Evolutionary conservation across 2,113 vertebrate species (phyloP).

Genomic region (Elachura formosa): DNA sequence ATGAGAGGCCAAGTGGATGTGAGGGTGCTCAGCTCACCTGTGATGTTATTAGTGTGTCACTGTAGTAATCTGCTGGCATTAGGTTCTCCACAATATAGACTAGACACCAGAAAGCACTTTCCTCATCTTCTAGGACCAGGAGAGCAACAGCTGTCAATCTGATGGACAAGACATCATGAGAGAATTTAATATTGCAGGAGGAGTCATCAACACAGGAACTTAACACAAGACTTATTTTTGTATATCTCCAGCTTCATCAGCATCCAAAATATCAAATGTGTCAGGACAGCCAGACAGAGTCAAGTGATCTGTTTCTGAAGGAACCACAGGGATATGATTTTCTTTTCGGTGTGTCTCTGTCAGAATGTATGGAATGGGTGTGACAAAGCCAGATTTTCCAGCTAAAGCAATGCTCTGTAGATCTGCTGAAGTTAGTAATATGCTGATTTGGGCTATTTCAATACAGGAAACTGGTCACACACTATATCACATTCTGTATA

Average conservation of each 20-base stretch:
- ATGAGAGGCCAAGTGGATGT: not conserved
- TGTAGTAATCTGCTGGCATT: conserved; percentile 92
- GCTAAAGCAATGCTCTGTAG: not conserved
- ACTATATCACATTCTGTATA: not conserved
- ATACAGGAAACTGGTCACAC: not conserved
- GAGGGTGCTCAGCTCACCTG: conserved; percentile 75
- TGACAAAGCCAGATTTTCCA: not conserved
- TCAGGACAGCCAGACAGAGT: not conserved
- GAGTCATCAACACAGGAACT: not conserved
- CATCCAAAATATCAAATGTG: not conserved
- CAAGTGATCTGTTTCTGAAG: not conserved
- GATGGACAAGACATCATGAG: not conserved
- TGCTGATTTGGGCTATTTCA: not conserved
- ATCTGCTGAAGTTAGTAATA: not conserved
- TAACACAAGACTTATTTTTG: not conserved
- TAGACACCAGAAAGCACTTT: conserved; percentile 92
- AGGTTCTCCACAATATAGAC: conserved; percentile 87
- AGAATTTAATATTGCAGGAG: not conserved
- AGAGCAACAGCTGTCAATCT: conserved; percentile 90
- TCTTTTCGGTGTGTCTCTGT: not conserved
- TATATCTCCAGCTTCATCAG: not conserved
- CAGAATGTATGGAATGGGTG: not conserved
- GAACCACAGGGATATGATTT: not conserved
- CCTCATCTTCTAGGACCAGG: conserved; percentile 85
- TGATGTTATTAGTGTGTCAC: conserved; percentile 84